Conservation (phyloP, 2,797 vertebrate genomes). For the Luscinia megarhynchos region DNA sequence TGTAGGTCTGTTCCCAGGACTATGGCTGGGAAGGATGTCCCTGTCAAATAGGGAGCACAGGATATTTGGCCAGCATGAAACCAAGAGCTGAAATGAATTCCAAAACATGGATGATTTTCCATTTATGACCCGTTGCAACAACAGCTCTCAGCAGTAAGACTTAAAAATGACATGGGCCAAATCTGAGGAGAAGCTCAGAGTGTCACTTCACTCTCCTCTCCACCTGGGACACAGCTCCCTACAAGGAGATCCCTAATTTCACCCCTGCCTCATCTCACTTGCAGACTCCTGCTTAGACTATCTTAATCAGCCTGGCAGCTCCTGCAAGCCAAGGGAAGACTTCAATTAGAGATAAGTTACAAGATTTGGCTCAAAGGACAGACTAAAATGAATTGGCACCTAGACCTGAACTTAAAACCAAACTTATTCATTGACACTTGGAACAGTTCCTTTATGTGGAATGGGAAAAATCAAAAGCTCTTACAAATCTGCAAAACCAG, state of each 20-base stretch:
- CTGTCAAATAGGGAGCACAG: background rate
- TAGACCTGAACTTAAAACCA: background rate
- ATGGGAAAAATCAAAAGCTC: background rate
- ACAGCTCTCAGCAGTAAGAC: background rate
- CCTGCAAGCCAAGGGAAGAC: background rate
- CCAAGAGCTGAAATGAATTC: background rate
- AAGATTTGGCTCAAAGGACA: background rate
- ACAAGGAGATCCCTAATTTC: background rate
- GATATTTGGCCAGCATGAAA: background rate
- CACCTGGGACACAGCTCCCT: background rate
- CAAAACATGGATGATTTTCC: background rate
- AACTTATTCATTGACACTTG: background rate
- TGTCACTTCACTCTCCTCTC: background rate
- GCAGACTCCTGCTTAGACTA: background rate
- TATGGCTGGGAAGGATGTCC: conserved; percentile 35
- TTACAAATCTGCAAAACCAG: background rate
- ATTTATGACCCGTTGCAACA: background rate
- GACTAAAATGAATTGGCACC: background rate
- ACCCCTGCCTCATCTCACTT: background rate
- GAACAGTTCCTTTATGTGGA: background rate
- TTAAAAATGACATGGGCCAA: background rate
- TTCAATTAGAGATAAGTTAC: background rate
- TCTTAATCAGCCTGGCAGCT: background rate
- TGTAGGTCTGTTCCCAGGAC: conserved; percentile 52
- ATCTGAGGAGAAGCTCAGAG: background rate